phyloP scores from a whole-genome alignment of 2,888 invertebrate species.

The Fragum whitleyi region DNA sequence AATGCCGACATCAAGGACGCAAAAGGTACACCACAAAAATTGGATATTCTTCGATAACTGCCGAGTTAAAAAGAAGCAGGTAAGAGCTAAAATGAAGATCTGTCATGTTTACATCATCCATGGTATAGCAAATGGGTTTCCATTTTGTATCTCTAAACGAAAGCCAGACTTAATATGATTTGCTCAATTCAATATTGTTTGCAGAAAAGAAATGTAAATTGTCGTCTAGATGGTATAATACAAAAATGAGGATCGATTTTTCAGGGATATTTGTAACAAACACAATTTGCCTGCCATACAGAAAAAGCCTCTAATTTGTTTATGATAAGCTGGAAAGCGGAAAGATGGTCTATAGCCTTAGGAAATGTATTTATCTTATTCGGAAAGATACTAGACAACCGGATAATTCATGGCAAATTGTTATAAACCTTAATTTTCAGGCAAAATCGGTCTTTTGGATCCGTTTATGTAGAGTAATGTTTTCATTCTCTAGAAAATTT shows the following conservation, averaged over 20 bases:
- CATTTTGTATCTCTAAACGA: no score
- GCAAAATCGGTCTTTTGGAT: no score
- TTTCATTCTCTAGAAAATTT: no score
- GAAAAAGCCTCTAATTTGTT: neutral
- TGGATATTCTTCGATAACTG: no score
- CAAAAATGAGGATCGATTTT: neutral
- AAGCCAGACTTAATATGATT: neutral
- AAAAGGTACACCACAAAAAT: no score
- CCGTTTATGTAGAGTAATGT: no score
- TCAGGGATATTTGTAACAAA: neutral
- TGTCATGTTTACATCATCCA: no score
- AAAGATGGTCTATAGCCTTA: neutral
- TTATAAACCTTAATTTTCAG: neutral
- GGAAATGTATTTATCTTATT: neutral
- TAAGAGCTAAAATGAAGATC: no score
- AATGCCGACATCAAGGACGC: no score
- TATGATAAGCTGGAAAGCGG: slow-evolving; percentile 1
- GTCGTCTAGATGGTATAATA: neutral
- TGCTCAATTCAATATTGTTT: neutral
- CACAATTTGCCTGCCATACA: neutral
- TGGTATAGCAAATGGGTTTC: no score
- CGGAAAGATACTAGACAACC: neutral
- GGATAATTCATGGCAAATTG: neutral
- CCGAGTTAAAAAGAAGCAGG: no score
- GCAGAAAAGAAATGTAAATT: slow-evolving; percentile 1